phyloP scores from a whole-genome alignment of 2,113 vertebrate genomes.

The Ochotona princeps region DNA sequence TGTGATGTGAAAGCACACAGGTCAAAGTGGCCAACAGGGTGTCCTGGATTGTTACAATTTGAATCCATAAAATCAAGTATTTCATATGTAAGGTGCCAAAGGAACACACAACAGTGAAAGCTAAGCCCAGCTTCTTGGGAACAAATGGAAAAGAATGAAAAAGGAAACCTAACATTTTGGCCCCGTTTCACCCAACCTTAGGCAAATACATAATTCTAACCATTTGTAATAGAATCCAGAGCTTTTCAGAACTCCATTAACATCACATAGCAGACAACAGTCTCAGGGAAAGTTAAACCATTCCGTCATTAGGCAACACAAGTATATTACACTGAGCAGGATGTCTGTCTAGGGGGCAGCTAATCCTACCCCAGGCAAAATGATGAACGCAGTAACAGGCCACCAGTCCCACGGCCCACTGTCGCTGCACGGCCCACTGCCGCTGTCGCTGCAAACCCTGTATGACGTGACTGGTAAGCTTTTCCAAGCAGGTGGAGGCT shows the following conservation, averaged over 20 bases:
- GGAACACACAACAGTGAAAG: conserved; percentile 55
- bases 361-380: neutral
- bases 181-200: conserved; percentile 25
- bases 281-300: conserved; percentile 53
- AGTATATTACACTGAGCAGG: conserved; percentile 68
- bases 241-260: conserved; percentile 62
- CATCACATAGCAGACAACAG: conserved; percentile 61
- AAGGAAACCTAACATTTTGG: neutral
- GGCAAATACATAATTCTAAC: conserved; percentile 49
- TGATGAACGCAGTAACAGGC: neutral
- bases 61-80: conserved; percentile 22
- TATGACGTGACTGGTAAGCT: neutral
- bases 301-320: conserved; percentile 67
- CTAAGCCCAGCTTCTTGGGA: conserved; percentile 15
- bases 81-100: conserved; percentile 42
- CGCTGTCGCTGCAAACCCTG: neutral
- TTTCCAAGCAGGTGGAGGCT: neutral
- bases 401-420: neutral
- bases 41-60: neutral
- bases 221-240: conserved; percentile 52
- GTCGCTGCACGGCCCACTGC: neutral
- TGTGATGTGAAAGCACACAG: conserved; percentile 64
- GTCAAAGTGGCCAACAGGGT: conserved; percentile 5
- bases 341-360: neutral
- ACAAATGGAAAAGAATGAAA: neutral